Evolutionary conservation across 1,140 invertebrate genomes (phyloP).

Genomic region (Augochlora pura): DNA sequence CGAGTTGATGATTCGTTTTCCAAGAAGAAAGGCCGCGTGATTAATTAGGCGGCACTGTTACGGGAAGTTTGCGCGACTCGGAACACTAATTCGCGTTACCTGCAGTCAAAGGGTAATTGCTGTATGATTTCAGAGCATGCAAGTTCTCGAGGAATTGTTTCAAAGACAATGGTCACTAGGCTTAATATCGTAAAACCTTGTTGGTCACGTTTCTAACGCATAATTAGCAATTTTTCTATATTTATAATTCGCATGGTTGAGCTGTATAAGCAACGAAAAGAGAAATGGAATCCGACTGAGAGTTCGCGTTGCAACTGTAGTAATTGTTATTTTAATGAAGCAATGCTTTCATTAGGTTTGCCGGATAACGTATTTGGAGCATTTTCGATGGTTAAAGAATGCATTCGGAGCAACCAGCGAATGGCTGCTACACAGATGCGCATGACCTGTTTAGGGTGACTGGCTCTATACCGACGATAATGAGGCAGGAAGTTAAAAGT

Average conservation of each 20-base stretch:
- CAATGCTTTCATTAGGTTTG: neutral
- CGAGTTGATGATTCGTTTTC: neutral
- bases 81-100: slow-evolving; percentile 2
- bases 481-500: slow-evolving; percentile 56
- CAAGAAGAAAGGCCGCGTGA: slow-evolving; percentile 1
- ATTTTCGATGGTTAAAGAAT: slow-evolving; percentile 23
- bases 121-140: neutral
- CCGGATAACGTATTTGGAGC: slow-evolving; percentile 21
- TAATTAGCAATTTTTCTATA: too few species aligned
- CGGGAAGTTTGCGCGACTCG: neutral
- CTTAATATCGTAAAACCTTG: too few species aligned
- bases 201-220: too few species aligned
- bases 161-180: too few species aligned
- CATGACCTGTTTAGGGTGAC: slow-evolving; percentile 59
- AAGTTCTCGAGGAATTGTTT: neutral
- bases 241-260: too few species aligned
- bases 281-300: too few species aligned
- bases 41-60: neutral
- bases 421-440: slow-evolving; percentile 29
- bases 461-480: slow-evolving; percentile 51
- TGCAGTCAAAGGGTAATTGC: slow-evolving; percentile 20
- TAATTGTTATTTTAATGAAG: neutral
- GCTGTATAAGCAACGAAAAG: too few species aligned
- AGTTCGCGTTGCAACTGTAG: neutral
- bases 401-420: slow-evolving; percentile 26